Evolutionary conservation across 2,888 invertebrate species (phyloP).

Genomic region (Brachylomia viminalis): DNA sequence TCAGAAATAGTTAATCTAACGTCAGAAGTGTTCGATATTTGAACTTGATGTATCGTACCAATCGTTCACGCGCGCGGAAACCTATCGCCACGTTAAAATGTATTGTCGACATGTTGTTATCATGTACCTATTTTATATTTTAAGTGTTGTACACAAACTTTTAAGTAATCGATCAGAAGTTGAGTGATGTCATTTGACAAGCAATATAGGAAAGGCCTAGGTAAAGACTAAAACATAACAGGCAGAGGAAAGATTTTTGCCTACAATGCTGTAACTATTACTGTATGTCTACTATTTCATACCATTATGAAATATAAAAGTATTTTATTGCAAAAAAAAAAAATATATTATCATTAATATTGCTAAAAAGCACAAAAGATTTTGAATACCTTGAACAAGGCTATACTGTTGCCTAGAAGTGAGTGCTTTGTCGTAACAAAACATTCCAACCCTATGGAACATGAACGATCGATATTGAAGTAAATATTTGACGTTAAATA

Average conservation of each 20-base stretch:
- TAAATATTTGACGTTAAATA: background rate
- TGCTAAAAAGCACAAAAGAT: background rate
- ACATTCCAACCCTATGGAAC: too few species aligned
- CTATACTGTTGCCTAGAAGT: too few species aligned
- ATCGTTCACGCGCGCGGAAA: constrained; percentile 35
- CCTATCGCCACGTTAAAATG: background rate
- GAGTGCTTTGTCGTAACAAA: background rate
- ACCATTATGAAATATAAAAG: too few species aligned
- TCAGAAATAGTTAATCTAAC: constrained; percentile 28
- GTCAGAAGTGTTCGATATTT: constrained; percentile 37
- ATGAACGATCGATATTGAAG: background rate
- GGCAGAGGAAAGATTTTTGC: background rate
- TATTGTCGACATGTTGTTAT: background rate
- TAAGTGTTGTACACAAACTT: background rate
- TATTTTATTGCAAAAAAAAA: too few species aligned
- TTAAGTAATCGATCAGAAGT: background rate
- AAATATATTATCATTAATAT: too few species aligned
- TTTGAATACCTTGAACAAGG: background rate
- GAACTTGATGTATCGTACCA: constrained; percentile 44
- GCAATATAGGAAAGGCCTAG: background rate
- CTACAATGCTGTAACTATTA: background rate
- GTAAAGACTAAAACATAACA: background rate
- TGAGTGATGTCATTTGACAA: background rate
- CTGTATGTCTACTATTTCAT: too few species aligned
- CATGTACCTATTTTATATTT: background rate